phyloP scores from a whole-genome alignment of 2,797 vertebrate species.

The Pangasius djambal region DNA sequence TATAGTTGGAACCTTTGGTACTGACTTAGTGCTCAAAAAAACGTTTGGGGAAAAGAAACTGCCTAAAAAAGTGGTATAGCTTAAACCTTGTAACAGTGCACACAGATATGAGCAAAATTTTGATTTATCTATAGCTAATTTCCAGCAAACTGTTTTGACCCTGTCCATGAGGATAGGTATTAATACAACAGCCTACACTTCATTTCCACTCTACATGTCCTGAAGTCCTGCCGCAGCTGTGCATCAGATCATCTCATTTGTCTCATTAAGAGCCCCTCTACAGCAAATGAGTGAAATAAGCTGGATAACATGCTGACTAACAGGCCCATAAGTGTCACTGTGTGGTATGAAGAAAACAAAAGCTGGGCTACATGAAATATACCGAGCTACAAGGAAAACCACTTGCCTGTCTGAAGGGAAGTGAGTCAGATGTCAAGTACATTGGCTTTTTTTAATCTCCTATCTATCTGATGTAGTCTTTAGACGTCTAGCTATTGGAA shows the following conservation, averaged over 20 bases:
- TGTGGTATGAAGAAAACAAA: constrained; percentile 1
- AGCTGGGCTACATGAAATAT: not conserved
- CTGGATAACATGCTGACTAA: constrained; percentile 18
- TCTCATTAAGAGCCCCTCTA: constrained; percentile 4
- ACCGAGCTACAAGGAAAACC: not conserved
- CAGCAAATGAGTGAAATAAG: constrained; percentile 20
- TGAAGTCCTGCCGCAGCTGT: not conserved
- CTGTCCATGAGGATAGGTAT: not conserved
- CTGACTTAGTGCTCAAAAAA: not conserved
- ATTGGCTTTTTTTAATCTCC: not conserved
- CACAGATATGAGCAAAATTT: not conserved
- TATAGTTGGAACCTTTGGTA: not conserved
- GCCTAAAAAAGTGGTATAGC: not conserved
- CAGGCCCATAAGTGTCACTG: not conserved
- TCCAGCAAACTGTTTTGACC: not conserved
- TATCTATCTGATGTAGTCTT: not conserved
- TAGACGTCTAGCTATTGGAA: not conserved
- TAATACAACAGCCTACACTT: not conserved
- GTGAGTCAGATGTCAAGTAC: not conserved
- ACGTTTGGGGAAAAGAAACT: not conserved
- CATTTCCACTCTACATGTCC: not conserved
- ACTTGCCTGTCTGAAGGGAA: not conserved
- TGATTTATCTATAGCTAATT: constrained; percentile 1
- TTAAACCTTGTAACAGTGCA: not conserved
- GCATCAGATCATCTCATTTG: constrained; percentile 3